phyloP scores from a whole-genome alignment of 2,113 vertebrate genomes.

The Rattus norvegicus region DNA sequence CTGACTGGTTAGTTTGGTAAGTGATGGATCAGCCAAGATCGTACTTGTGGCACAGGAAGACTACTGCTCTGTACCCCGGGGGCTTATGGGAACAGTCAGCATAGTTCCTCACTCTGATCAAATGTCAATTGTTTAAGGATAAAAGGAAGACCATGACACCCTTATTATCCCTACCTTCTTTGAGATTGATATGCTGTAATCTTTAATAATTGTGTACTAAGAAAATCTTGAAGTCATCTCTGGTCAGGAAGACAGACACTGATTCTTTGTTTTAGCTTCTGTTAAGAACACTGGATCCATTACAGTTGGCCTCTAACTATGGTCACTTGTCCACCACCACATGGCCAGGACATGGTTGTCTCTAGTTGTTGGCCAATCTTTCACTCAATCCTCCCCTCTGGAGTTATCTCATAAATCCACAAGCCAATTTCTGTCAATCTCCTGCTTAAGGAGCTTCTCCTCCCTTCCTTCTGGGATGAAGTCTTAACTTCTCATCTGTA shows the following conservation, averaged over 20 bases:
- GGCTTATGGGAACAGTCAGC: neutral
- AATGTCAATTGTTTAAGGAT: neutral
- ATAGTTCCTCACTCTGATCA: neutral
- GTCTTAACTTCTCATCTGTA: neutral
- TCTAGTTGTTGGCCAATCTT: neutral
- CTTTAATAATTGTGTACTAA: neutral
- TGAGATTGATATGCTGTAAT: neutral
- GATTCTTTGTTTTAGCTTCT: neutral
- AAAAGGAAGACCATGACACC: neutral
- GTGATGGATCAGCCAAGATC: fast-evolving
- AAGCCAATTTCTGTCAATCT: neutral
- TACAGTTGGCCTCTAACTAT: neutral
- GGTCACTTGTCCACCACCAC: neutral
- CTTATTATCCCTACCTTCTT: neutral
- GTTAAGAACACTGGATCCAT: no score
- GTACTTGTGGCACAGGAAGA: no score
- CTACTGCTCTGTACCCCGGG: neutral
- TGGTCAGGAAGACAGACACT: neutral
- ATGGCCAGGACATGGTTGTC: fast-evolving
- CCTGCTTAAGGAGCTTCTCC: neutral
- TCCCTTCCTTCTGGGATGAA: neutral
- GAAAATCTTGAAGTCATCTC: neutral
- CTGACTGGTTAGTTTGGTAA: neutral
- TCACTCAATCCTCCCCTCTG: neutral
- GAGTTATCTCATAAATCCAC: neutral